Conservation (phyloP, 2,888 invertebrate genomes). For the Philereme transversata region DNA sequence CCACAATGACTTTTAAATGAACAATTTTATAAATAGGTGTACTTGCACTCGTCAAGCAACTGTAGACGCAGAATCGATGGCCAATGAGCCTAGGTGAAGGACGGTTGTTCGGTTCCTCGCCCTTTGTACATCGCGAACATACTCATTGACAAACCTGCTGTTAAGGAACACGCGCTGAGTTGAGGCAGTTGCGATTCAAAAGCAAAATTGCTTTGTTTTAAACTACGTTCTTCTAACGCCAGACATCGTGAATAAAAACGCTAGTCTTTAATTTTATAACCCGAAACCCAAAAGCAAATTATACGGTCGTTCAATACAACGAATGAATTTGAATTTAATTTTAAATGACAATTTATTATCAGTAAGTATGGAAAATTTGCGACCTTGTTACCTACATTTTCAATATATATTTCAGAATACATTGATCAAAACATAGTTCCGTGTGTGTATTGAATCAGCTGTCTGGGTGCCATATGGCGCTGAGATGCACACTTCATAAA, state of each 20-base stretch:
- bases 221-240: background rate
- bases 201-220: background rate
- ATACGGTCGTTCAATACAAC: slow-evolving; percentile 5
- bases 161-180: slow-evolving; percentile 1
- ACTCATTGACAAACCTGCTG: slow-evolving; percentile 52
- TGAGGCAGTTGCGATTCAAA: slow-evolving; percentile 7
- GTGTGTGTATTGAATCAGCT: slow-evolving; percentile 67
- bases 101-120: slow-evolving; percentile 71
- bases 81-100: slow-evolving; percentile 77
- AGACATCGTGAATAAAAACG: slow-evolving; percentile 5
- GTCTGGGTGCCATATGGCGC: slow-evolving; percentile 75
- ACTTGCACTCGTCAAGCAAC: slow-evolving; percentile 63
- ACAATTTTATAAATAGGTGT: slow-evolving; percentile 69
- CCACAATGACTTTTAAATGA: slow-evolving; percentile 55
- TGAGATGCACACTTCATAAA: slow-evolving; percentile 74
- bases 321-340: no score
- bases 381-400: slow-evolving; percentile 36
- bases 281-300: slow-evolving; percentile 2
- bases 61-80: slow-evolving; percentile 70
- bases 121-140: slow-evolving; percentile 46
- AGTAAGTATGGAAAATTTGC: slow-evolving; percentile 20
- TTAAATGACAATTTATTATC: slow-evolving; percentile 17
- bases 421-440: slow-evolving; percentile 27
- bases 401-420: slow-evolving; percentile 27
- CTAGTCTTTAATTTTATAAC: slow-evolving; percentile 6